Evolutionary conservation across 2,113 vertebrate genomes (phyloP), one percentile per base, ranked within the genome.

Genomic region (Sminthopsis crassicaudata): DNA sequence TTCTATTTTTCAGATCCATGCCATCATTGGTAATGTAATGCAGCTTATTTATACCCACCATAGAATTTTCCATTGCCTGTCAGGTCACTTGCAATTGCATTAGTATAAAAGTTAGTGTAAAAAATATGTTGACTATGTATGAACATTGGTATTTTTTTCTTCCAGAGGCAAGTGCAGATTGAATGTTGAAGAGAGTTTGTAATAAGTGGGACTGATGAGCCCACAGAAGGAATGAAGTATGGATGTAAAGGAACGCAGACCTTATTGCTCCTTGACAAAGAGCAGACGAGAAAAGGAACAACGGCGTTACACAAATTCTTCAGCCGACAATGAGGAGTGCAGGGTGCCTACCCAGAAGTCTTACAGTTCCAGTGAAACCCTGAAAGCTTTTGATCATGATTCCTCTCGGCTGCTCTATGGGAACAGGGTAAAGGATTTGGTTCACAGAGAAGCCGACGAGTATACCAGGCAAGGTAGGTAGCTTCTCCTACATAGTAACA

Each of bases 181-280:
- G 98, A 98, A 95, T 97, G 96, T 97, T 97, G 98, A 98, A 97
- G 97, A 97, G 96, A 97, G 94, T 98, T 98, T 96, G 95, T 60
- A 97, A 91, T 89, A 97, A 98, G 95, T 96, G 92, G 98, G 97
- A 97, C 98, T 97, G 98, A 98, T 98, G 99, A 95, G 98, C 98
- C 10, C 98, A 98, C 98, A 98, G 99, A 99, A 99, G 99, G 99
- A 99, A 98, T 99, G 99, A 99, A 99, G 99, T 98, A 99, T 99
- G 99, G 99, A 99, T 99, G 99, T 99, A 99, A 99, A 99, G 97
- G 99, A 99, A 98, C 99, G 99, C 97, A 99, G 99, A 99, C 99
- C 99, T 98, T 99, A 99, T 97, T 99, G 99, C 98, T 99, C 99
- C 97, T 99, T 99, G 98, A 99, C 99, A 97, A 99, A 99, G 99